These are phyloP conservation scores for Kryptolebias ocellatus DNA, from an alignment of 2,797 vertebrate genomes.

Conservation along the genomic window DNA sequence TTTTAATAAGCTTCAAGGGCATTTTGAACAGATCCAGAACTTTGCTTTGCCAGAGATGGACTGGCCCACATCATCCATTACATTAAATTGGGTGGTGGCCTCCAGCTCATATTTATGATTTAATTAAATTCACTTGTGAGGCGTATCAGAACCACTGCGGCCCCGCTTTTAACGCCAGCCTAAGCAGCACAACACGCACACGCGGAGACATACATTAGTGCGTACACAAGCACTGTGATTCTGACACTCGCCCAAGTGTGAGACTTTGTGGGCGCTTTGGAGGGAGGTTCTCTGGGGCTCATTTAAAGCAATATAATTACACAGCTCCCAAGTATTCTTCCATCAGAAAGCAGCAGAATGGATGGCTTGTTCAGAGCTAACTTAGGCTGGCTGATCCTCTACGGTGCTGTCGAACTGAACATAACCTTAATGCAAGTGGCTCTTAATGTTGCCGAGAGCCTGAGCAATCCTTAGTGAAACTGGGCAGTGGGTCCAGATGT, in stretches of 20 bases:
- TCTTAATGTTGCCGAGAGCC: constrained; percentile 57
- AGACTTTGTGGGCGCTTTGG: constrained; percentile 80
- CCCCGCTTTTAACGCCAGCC: constrained; percentile 78
- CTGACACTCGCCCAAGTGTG: constrained; percentile 80
- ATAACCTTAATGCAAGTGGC: constrained; percentile 65
- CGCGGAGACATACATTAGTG: constrained; percentile 43
- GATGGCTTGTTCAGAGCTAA: constrained; percentile 79
- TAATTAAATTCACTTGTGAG: constrained; percentile 88
- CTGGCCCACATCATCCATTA: constrained; percentile 86
- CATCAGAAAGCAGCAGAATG: constrained; percentile 82
- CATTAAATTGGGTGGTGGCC: constrained; percentile 88
- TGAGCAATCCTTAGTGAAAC: constrained; percentile 51
- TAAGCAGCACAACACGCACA: constrained; percentile 63
- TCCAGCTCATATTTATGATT: constrained; percentile 88
- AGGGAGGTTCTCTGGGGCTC: constrained; percentile 78
- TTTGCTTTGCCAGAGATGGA: constrained; percentile 83
- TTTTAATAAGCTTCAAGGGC: constrained; percentile 89
- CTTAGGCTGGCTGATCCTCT: constrained; percentile 68
- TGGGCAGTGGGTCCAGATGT: constrained; percentile 72
- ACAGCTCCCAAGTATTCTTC: constrained; percentile 81
- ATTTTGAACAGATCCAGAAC: constrained; percentile 83
- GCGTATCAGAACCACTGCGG: constrained; percentile 81
- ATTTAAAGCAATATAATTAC: constrained; percentile 85
- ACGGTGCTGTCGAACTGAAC: constrained; percentile 55
- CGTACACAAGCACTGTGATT: constrained; percentile 59